Base-by-base conservation (phyloP, 1,140 invertebrate genomes). In the Luehdorfia chinensis region DNA sequence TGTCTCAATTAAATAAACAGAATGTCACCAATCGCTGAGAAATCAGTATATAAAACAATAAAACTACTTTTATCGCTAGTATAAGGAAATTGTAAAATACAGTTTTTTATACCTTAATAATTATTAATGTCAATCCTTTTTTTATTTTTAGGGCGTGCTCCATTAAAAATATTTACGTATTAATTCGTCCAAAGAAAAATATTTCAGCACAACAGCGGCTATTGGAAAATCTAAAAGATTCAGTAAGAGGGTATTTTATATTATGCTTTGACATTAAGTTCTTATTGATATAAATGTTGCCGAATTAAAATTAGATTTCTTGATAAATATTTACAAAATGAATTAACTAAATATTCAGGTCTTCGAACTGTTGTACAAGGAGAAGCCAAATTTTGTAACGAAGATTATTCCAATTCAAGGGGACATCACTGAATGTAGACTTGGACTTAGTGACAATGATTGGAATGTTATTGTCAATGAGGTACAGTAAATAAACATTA, bases 181-280 rank as follows among this genome's bases (percentile, higher is more conserved):
- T 39, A 14, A 39, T 39, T 25, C 36, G 36, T 13, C 8, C 21
- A 0, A 39, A 39, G 21, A 39, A 39, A 25, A 39, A 39, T 25
- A 41, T 27, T 27, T 27, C 4, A 14, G 7, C 15, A n/a, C 21
- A 41, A 15, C 21, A 41, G 23, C 25, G 37, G 8, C 4, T 41
- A 1, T 5, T 13, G 5, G 37, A 41, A 41, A 8, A 27, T 12
- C 4, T 41, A 4, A 2, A 41, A 27, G 37, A 41, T 41, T 23
- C 23, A 8, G 37, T 41, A 28, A 41, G 30, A n/a, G 2, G 9
- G 21, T 5, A 4, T 27, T 27, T 25, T 41, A 8, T 9, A 19
- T 9, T 18, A 18, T 18, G 2, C 2, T 12, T 12, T 12, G 9
- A 2, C 33, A 18, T 30, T 30, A 9, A 9, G 4, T 16, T 15